Base-by-base conservation (phyloP, 2,888 invertebrate species). In the Arrhopalites spinosus region DNA sequence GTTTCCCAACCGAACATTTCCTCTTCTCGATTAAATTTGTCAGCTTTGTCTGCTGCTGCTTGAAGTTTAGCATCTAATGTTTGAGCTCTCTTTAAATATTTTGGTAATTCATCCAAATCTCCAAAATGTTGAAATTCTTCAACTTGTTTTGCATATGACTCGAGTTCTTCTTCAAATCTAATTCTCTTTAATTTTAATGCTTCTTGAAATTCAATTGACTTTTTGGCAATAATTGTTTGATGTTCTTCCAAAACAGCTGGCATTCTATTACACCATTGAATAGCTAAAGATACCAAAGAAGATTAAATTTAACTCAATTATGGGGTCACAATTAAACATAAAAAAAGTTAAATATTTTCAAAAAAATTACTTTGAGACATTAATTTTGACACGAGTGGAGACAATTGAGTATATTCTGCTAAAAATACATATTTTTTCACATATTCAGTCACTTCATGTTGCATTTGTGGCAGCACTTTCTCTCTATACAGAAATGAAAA, bases 21-120 rank as follows among this genome's bases (percentile, higher is more conserved):
- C 85, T 98, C 98, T 85, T 98, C 97, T 84, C 91, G 92, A 85
- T 98, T 98, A 83, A 98, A 95, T 77, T 90, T 89, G 83, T 95
- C 94, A 78, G 96, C 94, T 77, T 89, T 90, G 64, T 90, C 89
- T 86, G 94, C 90, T 2, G 95, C 96, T 2, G 87, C 85, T 64
- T 90, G 86, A 77, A 95, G 87, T 84, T 91, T 89, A 84, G 85
- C 84, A 85, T 96, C 93, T 47, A 98, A 87, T 64, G 90, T 88
- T n/a, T 89, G 89, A 0, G 96, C 93, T 81, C 93, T 92, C 69
- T 90, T 90, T 69, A 93, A 90, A 84, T 98, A 97, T 84, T 92
- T 92, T 15, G 91, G 88, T 74, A 98, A 88, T 76, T 94, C 92
- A 2, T 91, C 90, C 72, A 96, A 89, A 74, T 96, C 93, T 0